phyloP scores from a whole-genome alignment of 2,888 invertebrate species.

The Apotomis turbidana region DNA sequence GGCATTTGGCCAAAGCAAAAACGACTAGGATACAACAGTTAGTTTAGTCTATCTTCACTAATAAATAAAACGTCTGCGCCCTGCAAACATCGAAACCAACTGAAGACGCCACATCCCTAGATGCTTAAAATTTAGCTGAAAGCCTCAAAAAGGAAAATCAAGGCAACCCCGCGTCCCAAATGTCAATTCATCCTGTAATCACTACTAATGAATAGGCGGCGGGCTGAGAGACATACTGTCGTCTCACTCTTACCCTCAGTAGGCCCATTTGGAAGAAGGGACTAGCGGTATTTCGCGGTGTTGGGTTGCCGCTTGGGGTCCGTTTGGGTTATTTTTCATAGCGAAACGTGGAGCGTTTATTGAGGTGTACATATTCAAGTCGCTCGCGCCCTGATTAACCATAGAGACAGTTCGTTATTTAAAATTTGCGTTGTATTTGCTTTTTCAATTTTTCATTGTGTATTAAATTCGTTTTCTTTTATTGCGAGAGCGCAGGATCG shows the following conservation, averaged over 20 bases:
- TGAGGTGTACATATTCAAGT: conserved; percentile 72
- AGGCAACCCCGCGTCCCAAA: conserved; percentile 73
- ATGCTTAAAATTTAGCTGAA: conserved; percentile 73
- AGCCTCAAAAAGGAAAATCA: conserved; percentile 74
- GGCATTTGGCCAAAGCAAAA: too few relatives aligned
- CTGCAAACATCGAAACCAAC: neutral
- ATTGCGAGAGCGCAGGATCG: too few relatives aligned
- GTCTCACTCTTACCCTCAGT: conserved; percentile 64
- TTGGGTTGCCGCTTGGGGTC: conserved; percentile 68
- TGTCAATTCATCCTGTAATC: conserved; percentile 80
- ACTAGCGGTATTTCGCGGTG: conserved; percentile 58
- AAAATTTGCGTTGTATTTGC: conserved; percentile 8
- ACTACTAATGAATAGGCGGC: conserved; percentile 81
- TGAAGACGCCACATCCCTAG: conserved; percentile 34
- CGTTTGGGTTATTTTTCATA: conserved; percentile 79
- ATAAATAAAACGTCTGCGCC: neutral
- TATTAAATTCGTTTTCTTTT: neutral
- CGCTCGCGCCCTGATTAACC: conserved; percentile 77
- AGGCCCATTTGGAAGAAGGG: conserved; percentile 59
- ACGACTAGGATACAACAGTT: too few relatives aligned
- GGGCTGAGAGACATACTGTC: conserved; percentile 61
- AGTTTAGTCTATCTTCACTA: neutral
- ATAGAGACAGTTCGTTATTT: conserved; percentile 52
- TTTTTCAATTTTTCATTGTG: conserved; percentile 1
- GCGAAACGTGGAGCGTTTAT: conserved; percentile 79